Conservation (phyloP, 2,797 vertebrate genomes). For the Acrossocheilus fasciatus region DNA sequence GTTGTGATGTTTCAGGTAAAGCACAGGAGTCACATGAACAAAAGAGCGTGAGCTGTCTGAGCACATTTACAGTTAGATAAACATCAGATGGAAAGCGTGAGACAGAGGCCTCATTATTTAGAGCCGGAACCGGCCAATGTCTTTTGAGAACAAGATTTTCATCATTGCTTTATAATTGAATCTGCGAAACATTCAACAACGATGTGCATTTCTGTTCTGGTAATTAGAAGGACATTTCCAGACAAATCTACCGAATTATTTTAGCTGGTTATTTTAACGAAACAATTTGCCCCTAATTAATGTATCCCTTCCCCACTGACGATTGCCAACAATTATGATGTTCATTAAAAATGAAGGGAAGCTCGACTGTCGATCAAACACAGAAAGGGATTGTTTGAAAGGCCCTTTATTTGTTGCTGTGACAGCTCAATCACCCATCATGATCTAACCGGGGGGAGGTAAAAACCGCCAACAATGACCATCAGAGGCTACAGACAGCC, state of each 20-base stretch:
- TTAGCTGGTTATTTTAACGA: not conserved
- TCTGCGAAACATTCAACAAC: not conserved
- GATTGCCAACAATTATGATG: conserved; percentile 38
- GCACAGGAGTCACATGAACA: conserved; percentile 14
- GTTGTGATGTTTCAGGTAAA: conserved; percentile 33
- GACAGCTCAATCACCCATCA: conserved; percentile 51
- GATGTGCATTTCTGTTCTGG: conserved; percentile 4
- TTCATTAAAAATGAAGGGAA: conserved; percentile 57
- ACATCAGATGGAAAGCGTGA: not conserved
- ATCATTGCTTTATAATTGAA: conserved; percentile 9
- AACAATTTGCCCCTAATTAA: not conserved
- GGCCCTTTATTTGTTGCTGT: conserved; percentile 43
- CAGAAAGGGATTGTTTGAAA: conserved; percentile 49
- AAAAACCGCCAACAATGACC: conserved; percentile 31
- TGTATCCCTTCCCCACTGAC: conserved; percentile 26
- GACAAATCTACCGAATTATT: conserved; percentile 10
- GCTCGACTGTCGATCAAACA: conserved; percentile 50
- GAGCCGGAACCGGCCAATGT: not conserved
- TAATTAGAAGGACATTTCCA: conserved; percentile 25
- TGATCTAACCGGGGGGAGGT: conserved; percentile 29
- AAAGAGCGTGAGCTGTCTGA: conserved; percentile 19
- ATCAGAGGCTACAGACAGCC: conserved; percentile 31
- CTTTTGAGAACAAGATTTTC: conserved; percentile 11
- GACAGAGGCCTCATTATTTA: not conserved
- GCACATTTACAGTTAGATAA: conserved; percentile 11